Evolutionary conservation across 1,140 invertebrate species (phyloP).

Genomic region (Luehdorfia chinensis): DNA sequence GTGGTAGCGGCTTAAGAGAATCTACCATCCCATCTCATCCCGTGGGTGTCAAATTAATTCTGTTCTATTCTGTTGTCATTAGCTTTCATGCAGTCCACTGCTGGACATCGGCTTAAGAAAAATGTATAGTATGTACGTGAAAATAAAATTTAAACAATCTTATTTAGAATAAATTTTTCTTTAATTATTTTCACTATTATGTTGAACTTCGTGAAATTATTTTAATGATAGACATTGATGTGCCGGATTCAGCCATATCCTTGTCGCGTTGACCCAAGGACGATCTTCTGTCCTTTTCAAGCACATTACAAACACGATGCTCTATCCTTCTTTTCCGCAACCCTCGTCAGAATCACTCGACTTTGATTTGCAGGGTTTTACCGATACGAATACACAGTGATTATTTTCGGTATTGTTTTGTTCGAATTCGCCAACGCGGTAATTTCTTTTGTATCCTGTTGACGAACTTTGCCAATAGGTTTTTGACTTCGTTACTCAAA

Average conservation of each 20-base stretch:
- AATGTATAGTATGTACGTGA: no score
- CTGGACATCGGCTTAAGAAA: no score
- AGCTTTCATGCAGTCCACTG: no score
- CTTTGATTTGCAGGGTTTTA: conserved; percentile 7
- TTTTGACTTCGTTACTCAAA: no score
- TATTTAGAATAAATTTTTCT: no score
- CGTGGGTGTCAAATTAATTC: no score
- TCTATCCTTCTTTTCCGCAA: neutral
- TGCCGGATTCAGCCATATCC: neutral
- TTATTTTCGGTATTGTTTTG: conserved; percentile 7
- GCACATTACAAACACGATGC: neutral
- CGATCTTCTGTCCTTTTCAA: neutral
- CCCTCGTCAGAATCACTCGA: conserved; percentile 12
- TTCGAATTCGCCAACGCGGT: neutral
- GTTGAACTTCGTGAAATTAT: no score
- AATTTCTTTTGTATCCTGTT: conserved; percentile 5
- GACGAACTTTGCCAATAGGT: neutral
- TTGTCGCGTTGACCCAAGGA: neutral
- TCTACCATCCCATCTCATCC: no score
- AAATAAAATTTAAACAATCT: no score
- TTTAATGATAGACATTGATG: neutral
- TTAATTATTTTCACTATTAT: no score
- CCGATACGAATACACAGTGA: neutral
- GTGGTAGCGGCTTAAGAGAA: no score
- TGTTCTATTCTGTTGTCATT: no score